Base-by-base conservation (phyloP, 2,888 invertebrate genomes). In the Mythimna pallens region DNA sequence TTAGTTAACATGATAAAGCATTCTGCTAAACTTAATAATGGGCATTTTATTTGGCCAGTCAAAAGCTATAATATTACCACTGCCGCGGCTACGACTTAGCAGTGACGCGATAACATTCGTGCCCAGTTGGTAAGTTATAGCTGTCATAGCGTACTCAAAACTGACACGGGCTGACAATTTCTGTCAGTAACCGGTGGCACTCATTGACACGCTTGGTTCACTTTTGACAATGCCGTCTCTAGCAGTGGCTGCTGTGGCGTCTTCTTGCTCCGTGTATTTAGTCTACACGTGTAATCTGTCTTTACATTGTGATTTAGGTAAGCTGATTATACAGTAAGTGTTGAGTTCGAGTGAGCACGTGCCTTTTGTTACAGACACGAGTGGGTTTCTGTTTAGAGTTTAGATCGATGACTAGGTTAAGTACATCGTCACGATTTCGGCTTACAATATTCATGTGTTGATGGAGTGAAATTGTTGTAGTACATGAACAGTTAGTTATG, bases 321-420 rank as follows among this genome's bases (percentile, higher is more conserved):
- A 82, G 79, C 81, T 80, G 86, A 79, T 80, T 78, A 81, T 73
- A 74, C 78, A 81, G 65, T 50, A n/a, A 76, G 72, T 80, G 80
- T 79, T 66, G 65, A 76, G 74, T 77, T 72, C 22, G 22, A 52
- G 22, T 78, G 76, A 79, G 68, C 87, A 85, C 84, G 88, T 82
- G 88, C 62, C 68, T 57, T 76, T 78, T 82, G 80, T 82, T 76
- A 52, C 57, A 65, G 52, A 68, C 67, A 72, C 67, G 64, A 73
- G 75, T 85, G 63, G 76, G 66, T 64, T 83, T 71, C n/a, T 71
- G 67, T 65, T 65, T 54, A 67, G 70, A 65, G 61, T 62, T 70
- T 30, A 67, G 61, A 76, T 81, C 57, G 43, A 79, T 77, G 78
- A 30, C 54, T 66, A 36, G 40, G 63, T 64, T 66, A 63, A 65